These are phyloP conservation scores for Esperia sulphurella DNA, from an alignment of 2,888 invertebrate species.

Conservation along the genomic window DNA sequence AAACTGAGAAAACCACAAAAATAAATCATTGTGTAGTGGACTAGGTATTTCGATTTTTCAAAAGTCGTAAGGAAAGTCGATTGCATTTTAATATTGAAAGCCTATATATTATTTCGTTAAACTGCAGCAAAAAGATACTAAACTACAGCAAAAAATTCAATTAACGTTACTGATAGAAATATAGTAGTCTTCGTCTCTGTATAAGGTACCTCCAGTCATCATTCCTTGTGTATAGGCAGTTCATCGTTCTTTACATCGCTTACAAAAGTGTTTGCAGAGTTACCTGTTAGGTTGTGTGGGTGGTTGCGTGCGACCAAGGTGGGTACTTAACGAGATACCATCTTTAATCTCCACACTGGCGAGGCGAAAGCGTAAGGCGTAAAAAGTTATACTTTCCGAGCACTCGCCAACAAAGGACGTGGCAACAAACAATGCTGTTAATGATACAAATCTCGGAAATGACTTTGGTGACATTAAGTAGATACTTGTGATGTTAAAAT, in stretches of 20 bases:
- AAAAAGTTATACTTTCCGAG: slow-evolving; percentile 6
- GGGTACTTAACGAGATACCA: slow-evolving; percentile 28
- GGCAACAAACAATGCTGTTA: slow-evolving; percentile 13
- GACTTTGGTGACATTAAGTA: not conserved
- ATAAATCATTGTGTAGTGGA: too few species aligned
- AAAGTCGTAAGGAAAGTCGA: too few species aligned
- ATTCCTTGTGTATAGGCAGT: slow-evolving; percentile 7
- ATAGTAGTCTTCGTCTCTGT: too few species aligned
- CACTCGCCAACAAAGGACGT: slow-evolving; percentile 11
- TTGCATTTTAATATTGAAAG: too few species aligned
- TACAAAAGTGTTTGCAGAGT: slow-evolving; percentile 24
- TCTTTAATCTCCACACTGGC: slow-evolving; percentile 34
- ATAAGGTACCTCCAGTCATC: not conserved
- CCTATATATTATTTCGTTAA: too few species aligned
- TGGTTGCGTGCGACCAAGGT: slow-evolving; percentile 32
- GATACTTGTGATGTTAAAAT: not conserved
- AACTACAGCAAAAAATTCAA: too few species aligned
- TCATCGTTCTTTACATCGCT: slow-evolving; percentile 4
- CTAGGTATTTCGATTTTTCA: too few species aligned
- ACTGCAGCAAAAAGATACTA: too few species aligned
- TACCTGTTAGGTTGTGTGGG: not conserved
- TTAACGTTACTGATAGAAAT: too few species aligned
- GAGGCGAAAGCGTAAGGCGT: too few species aligned
- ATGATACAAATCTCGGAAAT: slow-evolving; percentile 12
- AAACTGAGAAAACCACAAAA: too few species aligned